Base-by-base conservation (phyloP, 2,888 invertebrate species). In the Pegoplata infirma region DNA sequence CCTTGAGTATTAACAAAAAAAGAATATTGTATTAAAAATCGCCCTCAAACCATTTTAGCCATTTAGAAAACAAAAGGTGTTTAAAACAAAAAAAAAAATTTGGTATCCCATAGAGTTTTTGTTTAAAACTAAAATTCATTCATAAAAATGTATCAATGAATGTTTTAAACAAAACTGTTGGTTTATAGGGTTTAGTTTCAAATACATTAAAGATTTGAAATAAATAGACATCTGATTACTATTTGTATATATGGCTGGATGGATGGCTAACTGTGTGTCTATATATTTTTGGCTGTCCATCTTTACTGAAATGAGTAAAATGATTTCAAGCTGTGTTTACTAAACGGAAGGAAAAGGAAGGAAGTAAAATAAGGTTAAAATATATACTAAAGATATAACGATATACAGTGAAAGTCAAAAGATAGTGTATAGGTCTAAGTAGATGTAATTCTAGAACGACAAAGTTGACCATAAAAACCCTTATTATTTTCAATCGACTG, bases 311-410 rank as follows among this genome's bases (percentile, higher is more conserved):
- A 5, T 25, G 5, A 25, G 51, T 32, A 23, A 23, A n/a, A 40
- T 14, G 10, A 16, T 5, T 17, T 59, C 73, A 69, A 59, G 74
- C 74, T 79, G 78, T 66, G 74, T 49, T 23, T 32, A 32, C 14
- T 56, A 71, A 71, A 59, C 74, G 69, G 73, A 78, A 78, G 73
- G 44, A 64, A 69, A 44, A 58, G 73, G 63, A 64, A 71, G 74
- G 49, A 71, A 66, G 32, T 66, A 25, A 64, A 78, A 66, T 10
- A 63, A 63, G 49, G 32, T 17, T 63, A 63, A 49, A 46, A 19
- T n/a, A 28, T 40, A n/a, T 40, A 58, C 23, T 58, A 58, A 58
- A 14, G 14, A 8, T n/a, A n/a, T n/a, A n/a, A n/a, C n/a, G n/a
- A n/a, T n/a, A n/a, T n/a, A n/a, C n/a, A n/a, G n/a, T n/a, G n/a